Conservation (phyloP, 1,140 invertebrate species). For the Sycophaga agraensis region DNA sequence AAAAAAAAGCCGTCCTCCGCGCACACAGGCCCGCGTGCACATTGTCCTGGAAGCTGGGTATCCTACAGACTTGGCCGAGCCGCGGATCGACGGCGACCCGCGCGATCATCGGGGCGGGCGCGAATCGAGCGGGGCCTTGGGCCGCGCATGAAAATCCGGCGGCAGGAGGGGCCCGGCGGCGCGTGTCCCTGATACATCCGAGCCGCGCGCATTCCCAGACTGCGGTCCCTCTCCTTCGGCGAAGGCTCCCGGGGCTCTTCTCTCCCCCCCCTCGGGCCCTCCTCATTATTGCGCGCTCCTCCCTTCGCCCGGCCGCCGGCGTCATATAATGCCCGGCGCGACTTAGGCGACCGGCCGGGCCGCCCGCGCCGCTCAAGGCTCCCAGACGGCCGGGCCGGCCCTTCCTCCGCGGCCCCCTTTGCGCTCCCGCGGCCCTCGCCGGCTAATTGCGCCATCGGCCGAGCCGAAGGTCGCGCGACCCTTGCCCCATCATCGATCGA, state of each 20-base stretch:
- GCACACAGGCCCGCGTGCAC: background rate
- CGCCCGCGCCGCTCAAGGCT: too few species aligned
- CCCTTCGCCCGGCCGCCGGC: too few species aligned
- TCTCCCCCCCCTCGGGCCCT: too few species aligned
- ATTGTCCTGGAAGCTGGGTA: too few species aligned
- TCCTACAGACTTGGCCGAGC: too few species aligned
- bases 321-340: too few species aligned
- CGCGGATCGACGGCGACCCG: too few species aligned
- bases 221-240: conserved; percentile 35
- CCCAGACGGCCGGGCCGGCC: background rate
- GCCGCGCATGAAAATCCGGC: background rate
- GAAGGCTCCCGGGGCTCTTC: background rate
- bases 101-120: too few species aligned
- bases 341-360: too few species aligned
- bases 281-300: too few species aligned
- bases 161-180: conserved; percentile 31
- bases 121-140: too few species aligned
- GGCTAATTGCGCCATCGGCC: background rate
- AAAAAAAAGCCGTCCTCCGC: too few species aligned
- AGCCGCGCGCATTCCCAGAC: conserved; percentile 50
- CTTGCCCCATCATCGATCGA: background rate
- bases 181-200: conserved; percentile 45
- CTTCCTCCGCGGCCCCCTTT: background rate
- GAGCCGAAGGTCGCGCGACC: background rate
- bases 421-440: background rate